These are phyloP conservation scores for Tachypleus tridentatus DNA, from an alignment of 1,140 invertebrate species.

Conservation along the genomic window DNA sequence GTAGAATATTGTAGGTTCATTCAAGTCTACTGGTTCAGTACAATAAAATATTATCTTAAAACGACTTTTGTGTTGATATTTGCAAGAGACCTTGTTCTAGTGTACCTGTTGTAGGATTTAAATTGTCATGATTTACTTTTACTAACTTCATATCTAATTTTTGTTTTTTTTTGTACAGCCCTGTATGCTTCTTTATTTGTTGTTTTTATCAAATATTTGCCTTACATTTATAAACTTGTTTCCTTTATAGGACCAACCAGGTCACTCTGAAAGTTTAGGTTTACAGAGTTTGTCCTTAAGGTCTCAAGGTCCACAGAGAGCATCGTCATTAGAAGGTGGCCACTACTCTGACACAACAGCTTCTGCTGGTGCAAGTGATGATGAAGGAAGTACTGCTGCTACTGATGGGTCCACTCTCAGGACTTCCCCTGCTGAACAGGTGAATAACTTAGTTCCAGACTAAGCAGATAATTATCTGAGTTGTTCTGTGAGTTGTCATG, in stretches of 20 bases:
- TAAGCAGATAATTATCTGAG: no score
- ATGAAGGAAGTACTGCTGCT: slow-evolving; percentile 86
- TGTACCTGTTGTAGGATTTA: not conserved
- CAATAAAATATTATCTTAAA: not conserved
- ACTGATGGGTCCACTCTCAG: slow-evolving; percentile 81
- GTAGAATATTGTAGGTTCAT: no score
- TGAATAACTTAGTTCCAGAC: slow-evolving; percentile 21
- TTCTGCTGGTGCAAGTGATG: slow-evolving; percentile 74
- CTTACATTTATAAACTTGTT: not conserved
- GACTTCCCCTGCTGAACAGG: slow-evolving; percentile 74
- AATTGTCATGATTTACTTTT: not conserved
- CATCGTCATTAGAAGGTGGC: slow-evolving; percentile 34
- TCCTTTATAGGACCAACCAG: slow-evolving; percentile 29
- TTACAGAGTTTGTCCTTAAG: slow-evolving; percentile 17
- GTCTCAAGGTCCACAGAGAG: slow-evolving; percentile 17
- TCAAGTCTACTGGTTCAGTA: no score
- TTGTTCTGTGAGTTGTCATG: no score
- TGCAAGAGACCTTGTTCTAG: not conserved
- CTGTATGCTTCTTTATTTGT: not conserved
- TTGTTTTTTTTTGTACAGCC: not conserved
- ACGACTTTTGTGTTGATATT: not conserved
- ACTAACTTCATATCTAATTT: not conserved
- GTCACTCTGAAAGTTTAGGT: slow-evolving; percentile 20
- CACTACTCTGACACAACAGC: slow-evolving; percentile 66
- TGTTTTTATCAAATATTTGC: slow-evolving; percentile 1